These are phyloP conservation scores for Troides aeacus DNA, from an alignment of 2,888 invertebrate genomes.

Conservation along the genomic window DNA sequence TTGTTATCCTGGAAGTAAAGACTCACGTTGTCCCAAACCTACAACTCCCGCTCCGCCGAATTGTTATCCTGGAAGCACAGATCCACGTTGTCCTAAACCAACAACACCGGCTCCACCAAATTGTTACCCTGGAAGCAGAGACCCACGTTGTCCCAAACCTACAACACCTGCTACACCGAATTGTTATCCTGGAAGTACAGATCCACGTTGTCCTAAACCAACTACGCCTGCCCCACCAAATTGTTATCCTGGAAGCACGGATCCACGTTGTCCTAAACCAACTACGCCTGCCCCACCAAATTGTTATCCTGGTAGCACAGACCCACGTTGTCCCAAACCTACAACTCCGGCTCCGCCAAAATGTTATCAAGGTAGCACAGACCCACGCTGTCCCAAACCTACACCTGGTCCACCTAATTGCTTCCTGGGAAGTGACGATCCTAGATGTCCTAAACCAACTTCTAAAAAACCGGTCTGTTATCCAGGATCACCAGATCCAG, in stretches of 20 bases:
- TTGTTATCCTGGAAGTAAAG: conserved; percentile 36
- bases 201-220: conserved; percentile 4
- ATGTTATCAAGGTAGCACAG: conserved; percentile 1
- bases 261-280: conserved; percentile 6
- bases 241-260: background rate
- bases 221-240: background rate
- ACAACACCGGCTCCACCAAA: conserved; percentile 2
- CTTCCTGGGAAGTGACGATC: background rate
- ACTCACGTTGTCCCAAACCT: conserved; percentile 46
- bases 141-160: conserved; percentile 8
- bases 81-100: conserved; percentile 38
- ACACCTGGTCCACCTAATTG: conserved; percentile 1
- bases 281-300: background rate
- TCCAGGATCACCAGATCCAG: too few species aligned
- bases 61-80: conserved; percentile 32
- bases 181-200: background rate
- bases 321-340: conserved; percentile 10
- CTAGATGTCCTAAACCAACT: too few species aligned
- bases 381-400: conserved; percentile 8
- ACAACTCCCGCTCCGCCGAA: conserved; percentile 39
- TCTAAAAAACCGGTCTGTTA: too few species aligned
- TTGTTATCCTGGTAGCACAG: background rate
- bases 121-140: conserved; percentile 1
- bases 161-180: conserved; percentile 1
- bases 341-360: conserved; percentile 1